A percentile compares a stretch with the other conserved stretches of the same genome.
phyloP scores from a whole-genome alignment of 2,113 vertebrate genomes.

The Zeus faber region DNA sequence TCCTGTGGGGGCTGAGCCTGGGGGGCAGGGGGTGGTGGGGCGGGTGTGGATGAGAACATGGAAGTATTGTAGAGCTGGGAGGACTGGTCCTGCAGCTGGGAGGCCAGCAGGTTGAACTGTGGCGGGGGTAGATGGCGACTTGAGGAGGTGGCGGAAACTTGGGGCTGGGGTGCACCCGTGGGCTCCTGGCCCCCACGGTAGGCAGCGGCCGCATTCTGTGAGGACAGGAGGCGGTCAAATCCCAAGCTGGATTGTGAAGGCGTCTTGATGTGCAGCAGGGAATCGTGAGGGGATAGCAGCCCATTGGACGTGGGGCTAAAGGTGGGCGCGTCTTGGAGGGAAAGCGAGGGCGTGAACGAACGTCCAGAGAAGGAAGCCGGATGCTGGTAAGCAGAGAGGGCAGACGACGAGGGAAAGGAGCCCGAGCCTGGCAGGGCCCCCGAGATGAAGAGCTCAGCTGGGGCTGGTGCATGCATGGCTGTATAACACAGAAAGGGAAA shows the following conservation, averaged over 20 bases:
- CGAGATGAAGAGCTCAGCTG: conserved; percentile 89
- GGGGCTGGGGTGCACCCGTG: conserved; percentile 48
- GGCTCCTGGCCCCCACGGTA: conserved; percentile 71
- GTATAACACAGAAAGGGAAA: conserved; percentile 37
- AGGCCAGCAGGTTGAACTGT: conserved; percentile 88
- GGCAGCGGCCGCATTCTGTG: conserved; percentile 63
- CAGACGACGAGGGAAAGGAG: conserved; percentile 85
- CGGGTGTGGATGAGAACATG: conserved; percentile 78
- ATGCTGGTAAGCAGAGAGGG: conserved; percentile 89
- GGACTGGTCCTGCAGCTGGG: conserved; percentile 78
- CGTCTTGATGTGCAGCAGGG: conserved; percentile 80
- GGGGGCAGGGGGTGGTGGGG: conserved; percentile 44
- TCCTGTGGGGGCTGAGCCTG: conserved; percentile 70
- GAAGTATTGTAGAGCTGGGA: conserved; percentile 84
- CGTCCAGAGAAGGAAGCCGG: conserved; percentile 87
- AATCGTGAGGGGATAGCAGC: conserved; percentile 81
- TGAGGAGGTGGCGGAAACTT: conserved; percentile 70
- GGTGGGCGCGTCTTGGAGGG: conserved; percentile 83
- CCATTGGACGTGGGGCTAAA: conserved; percentile 85
- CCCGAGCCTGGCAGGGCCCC: conserved; percentile 84
- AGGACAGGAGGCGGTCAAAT: conserved; percentile 73
- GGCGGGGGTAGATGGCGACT: conserved; percentile 76
- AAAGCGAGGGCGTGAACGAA: conserved; percentile 84
- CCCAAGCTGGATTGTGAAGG: conserved; percentile 71
- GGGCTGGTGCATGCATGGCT: conserved; percentile 91